Base-by-base conservation (phyloP, 2,888 invertebrate species). In the Campoplex capitator region DNA sequence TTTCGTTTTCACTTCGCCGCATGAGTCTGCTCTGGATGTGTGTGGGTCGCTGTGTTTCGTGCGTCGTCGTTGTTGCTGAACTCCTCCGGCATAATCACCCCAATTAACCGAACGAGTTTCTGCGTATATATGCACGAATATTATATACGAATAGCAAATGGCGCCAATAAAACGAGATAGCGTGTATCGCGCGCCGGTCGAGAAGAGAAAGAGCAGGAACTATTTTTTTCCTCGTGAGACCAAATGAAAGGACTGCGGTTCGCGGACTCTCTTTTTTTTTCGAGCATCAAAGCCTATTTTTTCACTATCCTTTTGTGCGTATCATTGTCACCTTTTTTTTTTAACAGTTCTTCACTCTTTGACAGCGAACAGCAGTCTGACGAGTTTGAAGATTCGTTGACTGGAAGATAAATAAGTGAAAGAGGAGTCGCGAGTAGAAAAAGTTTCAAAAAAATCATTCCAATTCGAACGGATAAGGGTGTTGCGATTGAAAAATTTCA, bases 91-190 rank as follows among this genome's bases (percentile, higher is more conserved):
- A 75, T 91, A 91, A 91, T 91, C 89, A 87, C 87, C 86, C 89
- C 89, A 91, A 91, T 91, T 91, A 91, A 89, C 88, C 85, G 89
- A 91, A 91, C 88, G 90, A 91, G 90, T 90, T 90, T 88, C 23
- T 23, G 23, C 82, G 88, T 89, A 90, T 89, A 89, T 35, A 65
- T 67, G 56, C 74, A 76, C 70, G 48, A 70, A 77, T 67, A 23
- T 23, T 23, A 23, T 23, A 48, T 48, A 73, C 78, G 32, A 58
- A 73, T 32, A 65, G 42, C 35, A 16, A 73, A 81, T 74, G 87
- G 88, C 88, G 90, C 89, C 90, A 88, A 90, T 90, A 90, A 73
- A 73, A 90, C 88, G 88, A 86, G 88, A 75, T 81, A 87, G 88
- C 88, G 86, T 75, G 68, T 13, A 35, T 16, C 32, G 16, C 45